phyloP scores from a whole-genome alignment of 2,888 invertebrate species.

The Notodonta dromedarius region DNA sequence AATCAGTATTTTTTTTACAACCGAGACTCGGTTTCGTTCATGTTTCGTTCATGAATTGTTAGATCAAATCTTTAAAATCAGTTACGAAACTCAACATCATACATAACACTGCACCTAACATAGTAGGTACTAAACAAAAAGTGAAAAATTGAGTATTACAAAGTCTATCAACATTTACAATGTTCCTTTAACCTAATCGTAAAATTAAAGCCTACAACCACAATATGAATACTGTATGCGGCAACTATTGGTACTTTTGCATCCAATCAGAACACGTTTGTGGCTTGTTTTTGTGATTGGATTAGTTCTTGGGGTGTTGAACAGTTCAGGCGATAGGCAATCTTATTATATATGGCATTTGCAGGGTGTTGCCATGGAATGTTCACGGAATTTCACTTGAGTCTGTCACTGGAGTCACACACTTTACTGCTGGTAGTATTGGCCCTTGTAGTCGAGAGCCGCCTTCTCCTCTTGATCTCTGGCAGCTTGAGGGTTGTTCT shows the following conservation, averaged over 20 bases:
- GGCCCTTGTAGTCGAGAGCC: constrained; percentile 86
- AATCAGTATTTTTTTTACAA: not conserved
- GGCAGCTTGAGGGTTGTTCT: constrained; percentile 80
- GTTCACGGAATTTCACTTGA: constrained; percentile 38
- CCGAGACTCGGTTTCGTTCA: too few species aligned
- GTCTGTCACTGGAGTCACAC: constrained; percentile 27
- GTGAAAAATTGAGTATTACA: constrained; percentile 42
- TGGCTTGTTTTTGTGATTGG: constrained; percentile 23
- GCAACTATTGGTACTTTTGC: constrained; percentile 13
- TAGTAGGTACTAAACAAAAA: constrained; percentile 14
- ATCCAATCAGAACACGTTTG: constrained; percentile 22
- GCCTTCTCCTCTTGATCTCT: constrained; percentile 71
- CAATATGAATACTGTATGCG: constrained; percentile 28
- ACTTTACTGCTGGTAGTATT: constrained; percentile 81
- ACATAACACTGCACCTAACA: constrained; percentile 3
- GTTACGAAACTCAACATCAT: constrained; percentile 4
- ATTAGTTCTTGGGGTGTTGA: constrained; percentile 3
- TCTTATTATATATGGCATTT: constrained; percentile 42
- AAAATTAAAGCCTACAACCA: constrained; percentile 32
- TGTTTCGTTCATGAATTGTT: not conserved
- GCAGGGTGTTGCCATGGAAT: constrained; percentile 41
- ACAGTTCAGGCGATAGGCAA: constrained; percentile 18
- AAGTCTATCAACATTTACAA: constrained; percentile 21
- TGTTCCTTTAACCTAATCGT: constrained; percentile 18
- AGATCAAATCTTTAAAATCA: constrained; percentile 2